Base-by-base conservation (phyloP, 2,888 invertebrate genomes). In the Meghimatium bilineatum region DNA sequence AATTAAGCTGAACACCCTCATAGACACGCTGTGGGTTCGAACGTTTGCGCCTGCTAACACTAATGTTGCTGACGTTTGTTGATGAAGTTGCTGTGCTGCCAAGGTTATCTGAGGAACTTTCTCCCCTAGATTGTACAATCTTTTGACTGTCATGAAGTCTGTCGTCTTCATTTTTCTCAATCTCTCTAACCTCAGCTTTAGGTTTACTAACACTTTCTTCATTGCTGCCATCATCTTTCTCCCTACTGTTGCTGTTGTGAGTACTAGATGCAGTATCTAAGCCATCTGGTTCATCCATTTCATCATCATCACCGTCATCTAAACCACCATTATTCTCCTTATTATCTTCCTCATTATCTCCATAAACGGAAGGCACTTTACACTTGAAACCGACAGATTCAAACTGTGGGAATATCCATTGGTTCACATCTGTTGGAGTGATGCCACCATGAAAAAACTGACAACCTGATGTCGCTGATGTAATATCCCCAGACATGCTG, bases 1-100 rank as follows among this genome's bases (percentile, higher is more conserved):
- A 88, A 84, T 93, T 91, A 84, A 93, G 87, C 87, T 93, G 93
- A 26, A 92, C 88, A 10, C 97, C 97, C 17, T 98, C 98, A 94
- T 98, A 98, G 8, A 98, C 97, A 97, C 98, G 98, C 94, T 99
- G 98, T 1, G 99, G 98, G 80, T 98, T 98, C 0, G 97, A 98
- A 0, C 98, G 97, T 94, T 99, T 99, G 91, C 98, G 95, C 87
- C 91, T 92, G 88, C 92, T 93, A 17, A 91, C 91, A 26, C 88
- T 69, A 36, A 67, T 32, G 10, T 88, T 23, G 87, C 82, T 44
- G 87, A 85, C 8, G 85, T 84, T 56, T 69, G 82, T 10, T 83
- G 85, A 32, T 49, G 60, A 14, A 56, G 32, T 20, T 71, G 82
- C 20, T 52, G 32, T 44, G 67, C 34, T 63, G 78, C 78, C 26